Evolutionary conservation across 1,140 invertebrate genomes (phyloP), one percentile per base, ranked within the genome.

Genomic region (Asobara japonica): DNA sequence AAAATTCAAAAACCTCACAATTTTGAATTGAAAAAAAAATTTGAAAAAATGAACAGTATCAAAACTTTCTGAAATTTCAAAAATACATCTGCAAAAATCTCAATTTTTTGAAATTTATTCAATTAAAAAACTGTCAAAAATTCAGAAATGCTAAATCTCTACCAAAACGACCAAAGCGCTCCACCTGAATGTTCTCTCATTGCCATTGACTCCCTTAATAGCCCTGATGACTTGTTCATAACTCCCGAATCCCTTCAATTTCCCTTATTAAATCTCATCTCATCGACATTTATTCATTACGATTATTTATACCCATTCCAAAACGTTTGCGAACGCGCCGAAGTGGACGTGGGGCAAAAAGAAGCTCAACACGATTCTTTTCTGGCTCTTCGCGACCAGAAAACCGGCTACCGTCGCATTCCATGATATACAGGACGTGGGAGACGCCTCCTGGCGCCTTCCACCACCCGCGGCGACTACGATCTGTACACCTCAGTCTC

Each of bases 341-440:
- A 56, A 56, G 51, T 56, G 51, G 16, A 27, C 51, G 51, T 56
- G 62, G 27, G n/a, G 62, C 36, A 62, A 30, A 27, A 69, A 18
- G 66, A 36, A 65, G 29, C 13, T 70, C 45, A 22, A 11, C 13
- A 22, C 16, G 20, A 60, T 2, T 16, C 33, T 41, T n/a, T n/a
- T n/a, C n/a, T n/a, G n/a, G n/a, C n/a, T n/a, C n/a, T n/a, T 18
- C 62, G 31, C 30, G 61, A 60, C 45, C 1, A 64, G 36, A 13
- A 70, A 70, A 70, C 69, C 56, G 60, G 69, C 69, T 70, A 70
- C 69, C 31, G 69, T 45, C 45, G 69, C 69, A 70, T 70, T 70
- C 69, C 69, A 36, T 64, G 22, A 8, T 11, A 64, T 25, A 64
- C 36, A 29, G 38, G 56, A 70, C 36, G 69, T 70, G 69, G 69